These are phyloP conservation scores for Caenorhabditis sulstoni DNA, from an alignment of 2,888 invertebrate genomes.

Conservation along the genomic window DNA sequence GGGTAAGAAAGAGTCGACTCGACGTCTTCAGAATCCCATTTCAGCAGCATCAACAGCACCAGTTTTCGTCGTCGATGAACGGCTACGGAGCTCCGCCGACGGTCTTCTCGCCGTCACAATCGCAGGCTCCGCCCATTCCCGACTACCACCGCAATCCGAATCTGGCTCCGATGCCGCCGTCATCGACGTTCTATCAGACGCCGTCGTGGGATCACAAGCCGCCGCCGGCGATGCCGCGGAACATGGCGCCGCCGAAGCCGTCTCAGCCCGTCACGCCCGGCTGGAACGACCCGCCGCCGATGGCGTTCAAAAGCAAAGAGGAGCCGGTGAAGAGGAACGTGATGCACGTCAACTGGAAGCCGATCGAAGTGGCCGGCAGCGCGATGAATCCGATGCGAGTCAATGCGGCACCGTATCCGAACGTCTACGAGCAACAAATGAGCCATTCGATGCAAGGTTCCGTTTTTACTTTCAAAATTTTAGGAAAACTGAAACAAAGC, in stretches of 20 bases:
- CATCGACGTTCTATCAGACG: constrained; percentile 52
- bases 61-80: no score
- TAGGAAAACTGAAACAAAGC: no score
- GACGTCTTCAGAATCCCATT: neutral
- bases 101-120: constrained; percentile 29
- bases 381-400: neutral
- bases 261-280: constrained; percentile 39
- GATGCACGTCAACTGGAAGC: constrained; percentile 53
- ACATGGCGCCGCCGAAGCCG: constrained; percentile 47
- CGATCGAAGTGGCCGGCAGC: constrained; percentile 28
- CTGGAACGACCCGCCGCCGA: constrained; percentile 58
- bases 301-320: constrained; percentile 7
- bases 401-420: neutral
- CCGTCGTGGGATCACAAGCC: constrained; percentile 58
- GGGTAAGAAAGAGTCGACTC: neutral
- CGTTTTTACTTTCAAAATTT: no score
- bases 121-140: constrained; percentile 23
- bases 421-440: neutral
- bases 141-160: constrained; percentile 24
- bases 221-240: constrained; percentile 38
- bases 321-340: constrained; percentile 23
- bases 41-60: constrained; percentile 6
- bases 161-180: constrained; percentile 54
- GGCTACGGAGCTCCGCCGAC: neutral
- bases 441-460: neutral